Percentiles rank a stretch among this genome's conserved stretches.
These are phyloP conservation scores for Melanogrammus aeglefinus DNA, from an alignment of 2,797 vertebrate species.

Conservation along the genomic window DNA sequence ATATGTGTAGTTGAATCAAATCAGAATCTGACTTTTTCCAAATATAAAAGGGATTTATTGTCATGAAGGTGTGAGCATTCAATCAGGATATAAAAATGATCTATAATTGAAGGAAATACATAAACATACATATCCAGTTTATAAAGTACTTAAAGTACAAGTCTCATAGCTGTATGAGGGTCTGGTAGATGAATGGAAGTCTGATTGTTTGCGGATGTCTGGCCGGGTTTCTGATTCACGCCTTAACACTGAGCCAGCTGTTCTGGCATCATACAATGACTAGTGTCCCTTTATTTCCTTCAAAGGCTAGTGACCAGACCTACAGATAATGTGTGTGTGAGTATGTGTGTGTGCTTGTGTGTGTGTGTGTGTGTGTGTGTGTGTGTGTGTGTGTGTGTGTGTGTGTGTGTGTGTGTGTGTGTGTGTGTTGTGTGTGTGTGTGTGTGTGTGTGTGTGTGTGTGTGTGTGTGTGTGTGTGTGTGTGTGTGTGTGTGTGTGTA, in stretches of 20 bases:
- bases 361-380: constrained; percentile 1
- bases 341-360: background rate
- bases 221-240: too few species aligned
- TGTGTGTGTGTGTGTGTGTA: too few species aligned
- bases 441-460: background rate
- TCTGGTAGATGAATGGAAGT: background rate
- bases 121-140: too few species aligned
- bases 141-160: too few species aligned
- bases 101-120: too few species aligned
- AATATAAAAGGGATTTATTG: too few species aligned
- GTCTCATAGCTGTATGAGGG: background rate
- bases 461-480: background rate
- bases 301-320: background rate
- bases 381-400: background rate
- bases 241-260: background rate
- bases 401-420: background rate
- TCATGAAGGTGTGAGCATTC: too few species aligned
- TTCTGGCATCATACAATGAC: background rate
- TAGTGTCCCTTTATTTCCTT: background rate
- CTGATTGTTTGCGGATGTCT: background rate
- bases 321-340: background rate
- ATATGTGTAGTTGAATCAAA: too few species aligned
- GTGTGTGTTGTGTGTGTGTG: background rate
- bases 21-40: too few species aligned
- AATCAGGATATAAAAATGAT: too few species aligned